A percentile compares a stretch with the other conserved stretches of the same genome.
Evolutionary conservation across 2,888 invertebrate species (phyloP).

Genomic region (Aleiodes testaceus): DNA sequence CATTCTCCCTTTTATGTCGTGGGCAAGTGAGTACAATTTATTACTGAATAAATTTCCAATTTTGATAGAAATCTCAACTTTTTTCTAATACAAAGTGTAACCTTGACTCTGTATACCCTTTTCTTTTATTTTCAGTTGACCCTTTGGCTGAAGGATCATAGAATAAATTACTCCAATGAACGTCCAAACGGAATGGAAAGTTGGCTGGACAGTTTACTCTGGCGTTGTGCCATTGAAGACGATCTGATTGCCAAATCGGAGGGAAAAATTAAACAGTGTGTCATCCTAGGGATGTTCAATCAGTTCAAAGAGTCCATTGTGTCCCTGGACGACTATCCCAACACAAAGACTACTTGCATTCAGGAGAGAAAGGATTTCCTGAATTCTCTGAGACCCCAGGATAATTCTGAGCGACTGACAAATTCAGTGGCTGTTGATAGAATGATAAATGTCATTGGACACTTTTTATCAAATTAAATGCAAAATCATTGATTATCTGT

Average conservation of each 20-base stretch:
- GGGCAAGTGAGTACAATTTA: conserved; percentile 56
- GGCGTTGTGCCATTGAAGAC: conserved; percentile 61
- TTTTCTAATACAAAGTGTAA: too few relatives aligned
- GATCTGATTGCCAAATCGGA: conserved; percentile 23
- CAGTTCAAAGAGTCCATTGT: not conserved
- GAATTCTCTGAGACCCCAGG: not conserved
- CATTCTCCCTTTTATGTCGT: conserved; percentile 54
- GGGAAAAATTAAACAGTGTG: conserved; percentile 29
- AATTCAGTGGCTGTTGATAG: conserved; percentile 7
- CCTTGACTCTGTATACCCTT: not conserved
- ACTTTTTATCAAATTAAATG: not conserved
- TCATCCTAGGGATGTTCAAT: conserved; percentile 5
- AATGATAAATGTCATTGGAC: not conserved
- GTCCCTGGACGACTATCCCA: conserved; percentile 11
- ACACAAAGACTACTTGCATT: not conserved
- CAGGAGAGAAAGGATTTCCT: not conserved
- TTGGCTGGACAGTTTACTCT: conserved; percentile 63
- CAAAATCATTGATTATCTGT: not conserved
- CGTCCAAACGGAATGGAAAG: conserved; percentile 49
- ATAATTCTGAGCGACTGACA: not conserved
- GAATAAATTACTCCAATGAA: conserved; percentile 59
- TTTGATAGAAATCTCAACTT: too few relatives aligned
- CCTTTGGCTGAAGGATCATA: conserved; percentile 62
- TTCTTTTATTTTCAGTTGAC: conserved; percentile 59
- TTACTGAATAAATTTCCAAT: not conserved